A percentile compares a stretch with the other conserved stretches of the same genome.
Evolutionary conservation across 2,113 vertebrate genomes (phyloP).

Genomic region (Porphyrio hochstetteri): DNA sequence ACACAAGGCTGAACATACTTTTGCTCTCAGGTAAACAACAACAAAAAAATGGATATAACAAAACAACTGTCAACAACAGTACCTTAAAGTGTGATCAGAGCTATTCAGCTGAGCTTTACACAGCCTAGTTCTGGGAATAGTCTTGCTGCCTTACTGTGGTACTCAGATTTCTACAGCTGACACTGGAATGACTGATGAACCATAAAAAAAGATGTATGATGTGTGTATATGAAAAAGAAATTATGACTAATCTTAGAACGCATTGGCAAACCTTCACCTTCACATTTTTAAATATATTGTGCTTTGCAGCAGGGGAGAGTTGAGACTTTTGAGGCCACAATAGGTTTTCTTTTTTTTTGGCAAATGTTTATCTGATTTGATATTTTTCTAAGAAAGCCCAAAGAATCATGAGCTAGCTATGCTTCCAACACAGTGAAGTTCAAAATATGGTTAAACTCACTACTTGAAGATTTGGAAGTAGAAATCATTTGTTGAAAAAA

Average conservation of each 20-base stretch:
- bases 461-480: not conserved
- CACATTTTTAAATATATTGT: not conserved
- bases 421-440: not conserved
- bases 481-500: not conserved
- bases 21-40: not conserved
- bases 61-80: not conserved
- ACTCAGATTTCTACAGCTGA: not conserved
- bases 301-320: not conserved
- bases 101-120: not conserved
- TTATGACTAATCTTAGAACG: not conserved
- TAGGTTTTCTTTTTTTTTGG: not conserved
- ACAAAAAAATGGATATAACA: not conserved
- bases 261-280: not conserved
- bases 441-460: not conserved
- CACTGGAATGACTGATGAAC: not conserved
- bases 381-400: not conserved
- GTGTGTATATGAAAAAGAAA: not conserved
- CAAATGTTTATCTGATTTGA: not conserved
- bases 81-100: not conserved
- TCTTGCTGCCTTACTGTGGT: not conserved
- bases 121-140: not conserved
- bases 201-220: not conserved
- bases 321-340: not conserved
- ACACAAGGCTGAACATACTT: not conserved
- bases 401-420: not conserved